These are phyloP conservation scores for Thaumatotibia leucotreta DNA, from an alignment of 1,140 invertebrate species.

Conservation along the genomic window DNA sequence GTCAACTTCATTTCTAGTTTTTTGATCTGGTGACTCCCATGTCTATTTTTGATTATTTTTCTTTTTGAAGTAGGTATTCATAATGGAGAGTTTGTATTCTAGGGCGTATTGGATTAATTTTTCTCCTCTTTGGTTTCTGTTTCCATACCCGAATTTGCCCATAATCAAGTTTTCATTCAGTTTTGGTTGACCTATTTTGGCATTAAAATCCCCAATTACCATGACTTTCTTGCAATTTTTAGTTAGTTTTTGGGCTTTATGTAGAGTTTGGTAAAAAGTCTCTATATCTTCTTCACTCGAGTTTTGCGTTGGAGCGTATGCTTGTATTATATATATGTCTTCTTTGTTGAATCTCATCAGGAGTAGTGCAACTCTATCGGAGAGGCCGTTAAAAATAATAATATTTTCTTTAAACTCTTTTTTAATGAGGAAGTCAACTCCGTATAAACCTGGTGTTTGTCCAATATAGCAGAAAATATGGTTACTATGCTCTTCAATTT, in stretches of 20 bases:
- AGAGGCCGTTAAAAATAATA: constrained; percentile 29
- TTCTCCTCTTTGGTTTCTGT: constrained; percentile 25
- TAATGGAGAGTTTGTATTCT: constrained; percentile 27
- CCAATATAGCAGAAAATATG: constrained; percentile 26
- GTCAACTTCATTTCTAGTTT: constrained; percentile 30
- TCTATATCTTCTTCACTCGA: constrained; percentile 30
- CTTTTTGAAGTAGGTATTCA: constrained; percentile 29
- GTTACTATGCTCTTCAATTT: constrained; percentile 26
- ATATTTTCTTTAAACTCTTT: constrained; percentile 32
- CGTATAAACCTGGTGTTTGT: constrained; percentile 25
- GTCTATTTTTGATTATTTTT: constrained; percentile 26
- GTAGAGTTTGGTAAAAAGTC: too few species aligned
- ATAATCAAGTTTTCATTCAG: constrained; percentile 16
- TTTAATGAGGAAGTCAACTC: constrained; percentile 33
- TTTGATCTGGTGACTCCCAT: constrained; percentile 26
- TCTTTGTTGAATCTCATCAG: constrained; percentile 26
- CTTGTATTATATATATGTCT: constrained; percentile 31
- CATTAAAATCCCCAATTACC: too few species aligned
- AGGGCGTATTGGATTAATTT: constrained; percentile 17
- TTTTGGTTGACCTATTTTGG: too few species aligned
- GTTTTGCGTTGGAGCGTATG: constrained; percentile 29
- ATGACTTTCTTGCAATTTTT: constrained; percentile 21
- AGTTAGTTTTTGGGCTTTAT: constrained; percentile 21
- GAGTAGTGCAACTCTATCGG: constrained; percentile 31
- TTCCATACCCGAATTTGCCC: constrained; percentile 24